These are phyloP conservation scores for Xenus cinereus DNA, from an alignment of 2,113 vertebrate genomes.

Conservation along the genomic window DNA sequence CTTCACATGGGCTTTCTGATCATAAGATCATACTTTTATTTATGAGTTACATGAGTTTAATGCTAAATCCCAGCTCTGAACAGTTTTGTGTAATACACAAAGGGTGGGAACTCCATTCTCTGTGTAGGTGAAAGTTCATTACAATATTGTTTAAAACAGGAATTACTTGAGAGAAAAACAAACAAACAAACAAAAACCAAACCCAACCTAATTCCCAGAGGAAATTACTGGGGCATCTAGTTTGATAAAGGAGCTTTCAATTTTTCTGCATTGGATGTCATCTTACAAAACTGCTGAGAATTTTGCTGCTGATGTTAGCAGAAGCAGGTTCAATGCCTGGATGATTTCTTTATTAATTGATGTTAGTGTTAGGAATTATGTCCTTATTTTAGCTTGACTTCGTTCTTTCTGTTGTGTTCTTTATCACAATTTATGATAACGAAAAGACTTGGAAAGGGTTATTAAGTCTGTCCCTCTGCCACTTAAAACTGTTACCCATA, in stretches of 20 bases:
- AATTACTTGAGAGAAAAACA: not conserved
- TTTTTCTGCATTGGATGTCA: not conserved
- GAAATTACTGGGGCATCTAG: not conserved
- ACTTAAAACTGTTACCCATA: not conserved
- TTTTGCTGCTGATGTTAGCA: conserved; percentile 15
- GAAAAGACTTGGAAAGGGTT: not conserved
- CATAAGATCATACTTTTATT: not conserved
- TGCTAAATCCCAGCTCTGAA: not conserved
- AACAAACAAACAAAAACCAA: not conserved
- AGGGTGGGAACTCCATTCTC: not conserved
- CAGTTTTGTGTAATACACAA: not conserved
- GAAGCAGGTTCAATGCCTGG: not conserved
- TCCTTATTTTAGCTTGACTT: conserved; percentile 12
- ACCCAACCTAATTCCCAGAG: not conserved
- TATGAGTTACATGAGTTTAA: not conserved
- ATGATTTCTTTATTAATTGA: conserved; percentile 19
- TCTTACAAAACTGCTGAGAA: not conserved
- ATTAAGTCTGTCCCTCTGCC: not conserved
- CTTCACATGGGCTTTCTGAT: not conserved
- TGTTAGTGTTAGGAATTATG: conserved; percentile 2
- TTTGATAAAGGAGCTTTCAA: not conserved
- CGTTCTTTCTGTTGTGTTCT: not conserved
- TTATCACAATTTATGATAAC: not conserved
- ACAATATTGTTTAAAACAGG: not conserved
- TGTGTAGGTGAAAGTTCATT: not conserved